These are phyloP conservation scores for Amitus sp. DNA, from an alignment of 2,888 invertebrate species.

Conservation along the genomic window DNA sequence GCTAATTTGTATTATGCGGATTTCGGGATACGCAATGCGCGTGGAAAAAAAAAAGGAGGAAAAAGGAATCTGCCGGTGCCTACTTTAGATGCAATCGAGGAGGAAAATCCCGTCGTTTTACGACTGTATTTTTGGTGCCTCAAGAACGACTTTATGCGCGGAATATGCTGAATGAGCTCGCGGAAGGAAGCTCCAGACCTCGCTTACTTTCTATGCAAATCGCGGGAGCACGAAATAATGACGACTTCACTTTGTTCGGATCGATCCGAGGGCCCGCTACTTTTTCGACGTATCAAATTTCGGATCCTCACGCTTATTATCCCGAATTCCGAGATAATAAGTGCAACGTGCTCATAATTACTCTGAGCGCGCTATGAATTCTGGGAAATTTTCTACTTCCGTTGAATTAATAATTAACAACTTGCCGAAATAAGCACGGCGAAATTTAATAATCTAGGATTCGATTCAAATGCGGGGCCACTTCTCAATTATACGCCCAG, in stretches of 20 bases:
- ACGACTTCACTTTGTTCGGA: conserved; percentile 48
- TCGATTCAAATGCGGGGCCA: not conserved
- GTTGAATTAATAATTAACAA: conserved; percentile 1
- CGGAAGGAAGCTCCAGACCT: conserved; percentile 45
- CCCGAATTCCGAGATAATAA: not conserved
- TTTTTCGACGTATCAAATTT: conserved; percentile 12
- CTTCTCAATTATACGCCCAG: not conserved
- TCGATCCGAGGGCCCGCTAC: conserved; percentile 22
- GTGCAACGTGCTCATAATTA: not conserved
- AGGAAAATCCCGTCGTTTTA: conserved; percentile 31
- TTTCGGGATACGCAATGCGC: conserved; percentile 25
- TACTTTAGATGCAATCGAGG: conserved; percentile 33
- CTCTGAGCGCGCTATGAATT: too few species aligned
- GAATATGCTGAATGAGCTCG: conserved; percentile 53
- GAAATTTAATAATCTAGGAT: not conserved
- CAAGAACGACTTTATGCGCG: conserved; percentile 47
- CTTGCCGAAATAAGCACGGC: not conserved
- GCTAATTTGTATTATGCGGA: conserved; percentile 1
- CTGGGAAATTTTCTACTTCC: too few species aligned
- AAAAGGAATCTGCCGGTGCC: conserved; percentile 26
- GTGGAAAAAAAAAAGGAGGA: conserved; percentile 30
- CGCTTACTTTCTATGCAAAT: conserved; percentile 57
- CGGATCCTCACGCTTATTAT: not conserved
- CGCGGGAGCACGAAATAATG: conserved; percentile 48
- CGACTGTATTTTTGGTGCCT: conserved; percentile 42